Percentiles rank a stretch among this genome's conserved stretches.
Conservation (phyloP, 2,888 invertebrate genomes). For the Catocala nupta region DNA sequence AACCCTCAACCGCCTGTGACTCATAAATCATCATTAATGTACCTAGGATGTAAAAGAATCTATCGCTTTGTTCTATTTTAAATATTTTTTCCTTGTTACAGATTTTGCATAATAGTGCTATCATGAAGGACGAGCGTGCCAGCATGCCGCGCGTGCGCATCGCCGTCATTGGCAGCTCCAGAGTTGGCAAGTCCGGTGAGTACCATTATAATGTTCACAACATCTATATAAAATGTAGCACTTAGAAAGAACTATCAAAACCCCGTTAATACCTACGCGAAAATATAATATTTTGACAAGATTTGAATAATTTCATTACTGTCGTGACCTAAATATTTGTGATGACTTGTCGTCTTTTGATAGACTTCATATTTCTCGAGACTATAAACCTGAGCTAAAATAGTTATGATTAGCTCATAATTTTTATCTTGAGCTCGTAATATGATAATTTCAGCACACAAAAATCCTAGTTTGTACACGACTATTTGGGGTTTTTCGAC, state of each 20-base stretch:
- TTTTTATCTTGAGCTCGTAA: too few species aligned
- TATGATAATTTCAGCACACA: too few species aligned
- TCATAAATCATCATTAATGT: too few species aligned
- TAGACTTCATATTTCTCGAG: conserved; percentile 45
- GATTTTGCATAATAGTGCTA: conserved; percentile 52
- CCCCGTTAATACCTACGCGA: conserved; percentile 9
- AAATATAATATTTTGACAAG: conserved; percentile 21
- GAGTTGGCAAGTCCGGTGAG: conserved; percentile 94
- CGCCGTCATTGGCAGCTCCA: conserved; percentile 92
- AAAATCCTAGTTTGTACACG: too few species aligned
- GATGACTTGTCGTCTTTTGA: conserved; percentile 62
- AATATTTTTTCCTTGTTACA: conserved; percentile 66
- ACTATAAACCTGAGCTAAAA: too few species aligned
- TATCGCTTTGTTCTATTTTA: conserved; percentile 1
- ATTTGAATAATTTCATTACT: conserved; percentile 43
- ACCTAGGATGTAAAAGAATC: too few species aligned
- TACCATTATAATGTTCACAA: background rate
- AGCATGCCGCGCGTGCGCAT: conserved; percentile 90
- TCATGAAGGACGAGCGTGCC: conserved; percentile 88
- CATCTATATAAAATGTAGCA: conserved; percentile 5
- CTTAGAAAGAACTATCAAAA: conserved; percentile 15
- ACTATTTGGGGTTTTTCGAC: too few species aligned
- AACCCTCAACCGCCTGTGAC: too few species aligned
- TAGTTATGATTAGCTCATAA: too few species aligned
- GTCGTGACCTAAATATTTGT: conserved; percentile 63